Evolutionary conservation across 2,888 invertebrate genomes (phyloP).

Genomic region (Cerastis rubricosa): DNA sequence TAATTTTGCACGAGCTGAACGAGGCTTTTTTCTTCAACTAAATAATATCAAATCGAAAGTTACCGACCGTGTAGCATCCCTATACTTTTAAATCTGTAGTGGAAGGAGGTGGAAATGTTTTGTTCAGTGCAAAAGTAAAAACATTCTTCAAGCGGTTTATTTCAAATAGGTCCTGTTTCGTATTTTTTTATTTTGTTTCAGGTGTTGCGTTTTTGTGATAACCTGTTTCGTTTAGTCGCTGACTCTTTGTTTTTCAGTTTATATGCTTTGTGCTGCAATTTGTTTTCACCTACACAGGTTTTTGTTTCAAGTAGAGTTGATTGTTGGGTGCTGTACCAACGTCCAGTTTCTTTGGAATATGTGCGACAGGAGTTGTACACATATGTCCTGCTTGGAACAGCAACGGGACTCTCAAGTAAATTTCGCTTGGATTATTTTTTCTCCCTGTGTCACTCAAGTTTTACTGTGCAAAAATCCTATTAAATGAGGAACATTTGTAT

Average conservation of each 20-base stretch:
- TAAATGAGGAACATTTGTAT: no score
- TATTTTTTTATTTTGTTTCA: conserved; percentile 31
- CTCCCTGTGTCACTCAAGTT: not conserved
- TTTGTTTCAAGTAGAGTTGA: not conserved
- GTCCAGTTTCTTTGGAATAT: not conserved
- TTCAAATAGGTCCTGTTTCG: conserved; percentile 32
- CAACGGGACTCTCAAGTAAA: not conserved
- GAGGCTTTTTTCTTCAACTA: not conserved
- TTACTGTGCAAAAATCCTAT: not conserved
- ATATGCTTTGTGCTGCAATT: conserved; percentile 27
- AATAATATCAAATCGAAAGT: not conserved
- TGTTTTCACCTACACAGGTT: not conserved
- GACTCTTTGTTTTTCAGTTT: conserved; percentile 27
- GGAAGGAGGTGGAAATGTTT: conserved; percentile 37
- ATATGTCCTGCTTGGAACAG: not conserved
- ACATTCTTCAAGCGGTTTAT: conserved; percentile 47
- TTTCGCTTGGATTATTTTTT: not conserved
- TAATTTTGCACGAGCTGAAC: not conserved
- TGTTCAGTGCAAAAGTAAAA: conserved; percentile 45
- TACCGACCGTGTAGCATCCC: not conserved
- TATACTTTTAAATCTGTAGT: conserved; percentile 26
- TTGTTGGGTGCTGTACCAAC: not conserved
- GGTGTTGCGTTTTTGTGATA: conserved; percentile 50
- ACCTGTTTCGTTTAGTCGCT: conserved; percentile 30
- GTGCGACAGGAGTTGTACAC: not conserved